Base-by-base conservation (phyloP, 1,140 invertebrate genomes). In the Sitobion miscanthi region DNA sequence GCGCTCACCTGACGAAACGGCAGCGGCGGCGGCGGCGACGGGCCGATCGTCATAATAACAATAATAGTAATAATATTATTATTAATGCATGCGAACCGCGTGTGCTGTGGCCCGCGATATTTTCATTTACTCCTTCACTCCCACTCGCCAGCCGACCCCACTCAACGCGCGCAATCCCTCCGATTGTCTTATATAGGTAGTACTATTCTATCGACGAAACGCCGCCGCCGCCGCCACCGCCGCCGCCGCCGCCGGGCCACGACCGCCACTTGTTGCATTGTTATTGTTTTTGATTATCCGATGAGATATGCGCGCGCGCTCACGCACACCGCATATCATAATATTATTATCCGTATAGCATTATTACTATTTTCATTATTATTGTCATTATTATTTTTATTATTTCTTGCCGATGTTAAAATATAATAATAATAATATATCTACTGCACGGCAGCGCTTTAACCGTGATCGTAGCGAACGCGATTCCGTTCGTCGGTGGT, bases 221-320 rank as follows among this genome's bases (percentile, higher is more conserved):
- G 57, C 25, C 25, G 23, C 7, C 57, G 21, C 57, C 57, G 57
- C 69, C n/a, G n/a, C 35, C 35, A 35, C 35, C 35, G 35, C 35
- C 35, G 35, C 35, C 35, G 35, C 35, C 35, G 35, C 57, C 57
- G 57, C 69, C n/a, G n/a, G 82, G 82, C 6, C 21, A 85, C 38
- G 21, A 52, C 49, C 49, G 38, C 38, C 38, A 85, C 82, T 85
- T 85, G 82, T 85, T 85, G 82, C 82, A 42, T 85, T 85, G 82
- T 85, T 85, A 85, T 85, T 85, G 82, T 85, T 85, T 85, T 85
- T 5, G 35, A 85, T 85, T 85, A 85, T 85, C 82, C 82, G 21
- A 85, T 11, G 82, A 85, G 82, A 85, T 45, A 45, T 23, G 21
- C 82, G 82, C 38, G 17, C 30, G 57, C 57, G 57, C 30, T 1